phyloP scores from a whole-genome alignment of 2,888 invertebrate genomes.

The Lapara coniferarum region DNA sequence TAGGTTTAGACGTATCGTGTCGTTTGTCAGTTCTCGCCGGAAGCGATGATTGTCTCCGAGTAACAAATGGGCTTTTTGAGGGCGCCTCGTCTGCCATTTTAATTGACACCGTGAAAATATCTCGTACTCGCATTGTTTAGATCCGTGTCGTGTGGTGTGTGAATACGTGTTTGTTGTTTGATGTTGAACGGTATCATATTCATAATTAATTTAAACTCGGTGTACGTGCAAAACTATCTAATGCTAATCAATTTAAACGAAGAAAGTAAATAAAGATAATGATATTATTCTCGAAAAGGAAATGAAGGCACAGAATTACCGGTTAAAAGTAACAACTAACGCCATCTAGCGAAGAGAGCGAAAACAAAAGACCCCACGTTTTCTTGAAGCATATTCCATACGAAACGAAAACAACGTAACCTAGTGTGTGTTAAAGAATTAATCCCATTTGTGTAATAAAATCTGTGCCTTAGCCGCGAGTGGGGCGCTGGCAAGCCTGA shows the following conservation, averaged over 20 bases:
- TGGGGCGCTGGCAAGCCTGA: slow-evolving; percentile 70
- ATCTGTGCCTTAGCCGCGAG: slow-evolving; percentile 78
- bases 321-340: not conserved
- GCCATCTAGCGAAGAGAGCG: not conserved
- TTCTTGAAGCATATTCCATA: slow-evolving; percentile 32
- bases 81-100: slow-evolving; percentile 54
- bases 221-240: not conserved
- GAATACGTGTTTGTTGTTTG: not conserved
- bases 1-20: slow-evolving; percentile 73
- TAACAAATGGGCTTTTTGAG: slow-evolving; percentile 74
- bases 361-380: slow-evolving; percentile 13
- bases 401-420: slow-evolving; percentile 37
- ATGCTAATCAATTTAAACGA: not conserved
- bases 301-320: not conserved
- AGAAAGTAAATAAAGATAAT: too few species aligned
- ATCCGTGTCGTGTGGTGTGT: slow-evolving; percentile 16
- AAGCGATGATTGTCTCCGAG: slow-evolving; percentile 67
- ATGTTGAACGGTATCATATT: not conserved
- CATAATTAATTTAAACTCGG: slow-evolving; percentile 29
- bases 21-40: slow-evolving; percentile 79
- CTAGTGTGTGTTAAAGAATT: slow-evolving; percentile 64
- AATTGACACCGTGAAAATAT: slow-evolving; percentile 63
- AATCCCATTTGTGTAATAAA: slow-evolving; percentile 84
- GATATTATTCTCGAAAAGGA: not conserved
- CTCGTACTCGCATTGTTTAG: slow-evolving; percentile 32